Percentiles rank a stretch among this genome's conserved stretches.
phyloP scores from a whole-genome alignment of 2,888 invertebrate genomes.

The Synergus umbraculus region DNA sequence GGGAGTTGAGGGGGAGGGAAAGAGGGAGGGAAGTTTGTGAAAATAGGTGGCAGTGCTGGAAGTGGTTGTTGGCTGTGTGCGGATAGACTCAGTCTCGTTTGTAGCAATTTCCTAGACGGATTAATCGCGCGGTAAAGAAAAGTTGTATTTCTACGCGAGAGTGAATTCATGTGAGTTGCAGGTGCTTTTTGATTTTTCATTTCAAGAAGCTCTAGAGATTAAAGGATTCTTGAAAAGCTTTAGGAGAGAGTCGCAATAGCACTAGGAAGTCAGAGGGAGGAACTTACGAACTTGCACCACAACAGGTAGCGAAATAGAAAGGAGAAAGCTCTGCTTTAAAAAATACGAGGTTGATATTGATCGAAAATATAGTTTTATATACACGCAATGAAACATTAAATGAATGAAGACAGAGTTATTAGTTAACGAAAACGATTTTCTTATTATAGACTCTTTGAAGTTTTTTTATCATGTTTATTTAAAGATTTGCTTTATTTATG shows the following conservation, averaged over 20 bases:
- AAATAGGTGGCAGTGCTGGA: slow-evolving; percentile 23
- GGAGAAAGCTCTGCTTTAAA: neutral
- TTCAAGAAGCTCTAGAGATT: neutral
- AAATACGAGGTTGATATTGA: slow-evolving; percentile 11
- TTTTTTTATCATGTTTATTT: too few species aligned
- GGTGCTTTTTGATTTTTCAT: neutral
- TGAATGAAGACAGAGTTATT: slow-evolving; percentile 1
- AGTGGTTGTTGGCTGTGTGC: neutral
- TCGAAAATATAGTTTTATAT: slow-evolving; percentile 1
- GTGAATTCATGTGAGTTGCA: slow-evolving; percentile 3
- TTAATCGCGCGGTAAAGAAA: neutral
- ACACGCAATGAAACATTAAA: slow-evolving; percentile 18
- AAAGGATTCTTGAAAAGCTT: neutral
- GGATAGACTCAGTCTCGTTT: slow-evolving; percentile 18
- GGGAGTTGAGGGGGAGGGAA: neutral
- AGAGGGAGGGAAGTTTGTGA: neutral
- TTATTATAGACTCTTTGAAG: too few species aligned
- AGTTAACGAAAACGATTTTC: neutral
- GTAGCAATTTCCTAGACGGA: slow-evolving; percentile 15
- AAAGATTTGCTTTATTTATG: too few species aligned
- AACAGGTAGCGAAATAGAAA: slow-evolving; percentile 30
- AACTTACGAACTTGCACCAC: slow-evolving; percentile 5
- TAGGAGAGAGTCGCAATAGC: neutral
- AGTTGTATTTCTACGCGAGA: neutral
- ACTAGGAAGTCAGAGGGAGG: neutral